These are phyloP conservation scores for Megaptera novaeangliae DNA, from an alignment of 2,113 vertebrate genomes.

Conservation along the genomic window DNA sequence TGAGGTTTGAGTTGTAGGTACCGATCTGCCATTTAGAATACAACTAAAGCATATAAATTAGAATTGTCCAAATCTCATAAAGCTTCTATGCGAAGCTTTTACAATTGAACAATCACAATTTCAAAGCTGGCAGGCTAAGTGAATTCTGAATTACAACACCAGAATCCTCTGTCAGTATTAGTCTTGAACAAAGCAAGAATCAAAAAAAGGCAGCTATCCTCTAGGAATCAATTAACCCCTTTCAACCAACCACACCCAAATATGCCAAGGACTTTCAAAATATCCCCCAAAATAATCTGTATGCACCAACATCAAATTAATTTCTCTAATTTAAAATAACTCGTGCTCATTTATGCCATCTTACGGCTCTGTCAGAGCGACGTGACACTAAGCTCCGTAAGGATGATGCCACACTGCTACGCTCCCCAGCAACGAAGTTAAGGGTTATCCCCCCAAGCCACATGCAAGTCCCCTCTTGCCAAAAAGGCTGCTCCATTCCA, in stretches of 20 bases:
- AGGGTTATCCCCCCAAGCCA: neutral
- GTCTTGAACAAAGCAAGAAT: neutral
- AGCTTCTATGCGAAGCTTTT: neutral
- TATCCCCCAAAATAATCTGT: neutral
- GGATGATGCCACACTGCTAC: neutral
- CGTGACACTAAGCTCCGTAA: neutral
- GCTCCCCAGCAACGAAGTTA: neutral
- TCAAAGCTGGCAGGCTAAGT: neutral
- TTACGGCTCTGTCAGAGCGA: neutral
- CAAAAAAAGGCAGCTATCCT: neutral
- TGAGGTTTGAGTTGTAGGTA: constrained; percentile 15
- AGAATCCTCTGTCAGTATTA: neutral
- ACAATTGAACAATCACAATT: constrained; percentile 17
- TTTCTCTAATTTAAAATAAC: neutral
- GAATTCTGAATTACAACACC: neutral
- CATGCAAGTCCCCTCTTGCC: neutral
- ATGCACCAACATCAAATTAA: neutral
- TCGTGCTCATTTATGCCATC: neutral
- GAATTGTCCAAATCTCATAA: neutral
- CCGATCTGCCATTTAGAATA: neutral
- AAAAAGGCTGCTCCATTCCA: neutral
- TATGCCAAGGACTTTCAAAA: neutral
- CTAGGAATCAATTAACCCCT: neutral
- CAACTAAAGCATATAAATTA: neutral
- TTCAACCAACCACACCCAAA: neutral